phyloP scores from a whole-genome alignment of 2,888 invertebrate species.

The Schizaphis graminum region DNA sequence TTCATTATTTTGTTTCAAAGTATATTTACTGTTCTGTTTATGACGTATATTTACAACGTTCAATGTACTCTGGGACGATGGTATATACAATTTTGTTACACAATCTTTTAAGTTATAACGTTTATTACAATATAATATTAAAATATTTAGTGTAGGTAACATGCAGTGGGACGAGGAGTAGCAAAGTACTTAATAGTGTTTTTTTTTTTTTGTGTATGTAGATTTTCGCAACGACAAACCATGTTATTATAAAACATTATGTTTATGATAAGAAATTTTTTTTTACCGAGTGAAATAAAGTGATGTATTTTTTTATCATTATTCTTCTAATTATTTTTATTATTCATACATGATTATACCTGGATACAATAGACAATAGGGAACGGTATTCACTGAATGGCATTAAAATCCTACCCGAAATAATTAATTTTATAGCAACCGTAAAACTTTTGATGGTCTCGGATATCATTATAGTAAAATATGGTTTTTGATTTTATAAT shows the following conservation, averaged over 20 bases:
- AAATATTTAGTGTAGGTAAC: not conserved
- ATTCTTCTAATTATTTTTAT: not conserved
- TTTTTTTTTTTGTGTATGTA: not conserved
- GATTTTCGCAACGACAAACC: not conserved
- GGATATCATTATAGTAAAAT: not conserved
- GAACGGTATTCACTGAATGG: not conserved
- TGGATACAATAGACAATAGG: not conserved
- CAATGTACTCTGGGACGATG: not conserved
- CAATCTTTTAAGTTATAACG: not conserved
- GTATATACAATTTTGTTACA: not conserved
- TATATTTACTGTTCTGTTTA: not conserved
- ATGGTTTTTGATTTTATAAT: not conserved
- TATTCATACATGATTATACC: not conserved
- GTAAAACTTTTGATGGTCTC: slow-evolving; percentile 20
- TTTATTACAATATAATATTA: slow-evolving; percentile 9
- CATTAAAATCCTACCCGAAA: slow-evolving; percentile 6
- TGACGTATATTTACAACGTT: not conserved
- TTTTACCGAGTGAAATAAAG: not conserved
- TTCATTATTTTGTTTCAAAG: slow-evolving; percentile 8
- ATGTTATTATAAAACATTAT: not conserved
- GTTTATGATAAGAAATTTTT: not conserved
- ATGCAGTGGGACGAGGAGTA: not conserved
- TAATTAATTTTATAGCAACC: slow-evolving; percentile 2
- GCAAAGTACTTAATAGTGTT: not conserved
- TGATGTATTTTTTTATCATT: not conserved